Evolutionary conservation across 2,797 vertebrate species (phyloP), one percentile per base, ranked within the genome.

Genomic region (Eulemur mongoz): DNA sequence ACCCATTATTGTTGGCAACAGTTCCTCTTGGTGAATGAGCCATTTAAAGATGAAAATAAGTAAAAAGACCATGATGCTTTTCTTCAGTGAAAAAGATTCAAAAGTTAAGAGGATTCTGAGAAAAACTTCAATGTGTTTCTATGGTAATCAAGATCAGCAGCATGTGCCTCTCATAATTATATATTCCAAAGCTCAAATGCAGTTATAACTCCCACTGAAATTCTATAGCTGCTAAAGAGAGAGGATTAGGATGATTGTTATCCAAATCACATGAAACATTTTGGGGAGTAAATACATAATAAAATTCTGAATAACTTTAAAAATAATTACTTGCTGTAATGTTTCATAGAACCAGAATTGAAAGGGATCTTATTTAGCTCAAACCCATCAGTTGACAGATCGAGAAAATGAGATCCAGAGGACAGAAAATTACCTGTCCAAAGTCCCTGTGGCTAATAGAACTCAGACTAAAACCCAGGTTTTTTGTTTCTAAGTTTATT

Each of bases 201-300:
- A 96, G 32, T 89, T 63, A 45, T 4, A 61, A 59, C 18, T 97
- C 80, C 76, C 76, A 84, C 38, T 81, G 52, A 76, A 80, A 97
- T 92, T 94, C 89, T 84, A 75, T 73, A 96, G 57, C 59, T 97
- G 10, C 59, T 89, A 95, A 82, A 73, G 1, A 32, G 87, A 96
- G 52, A 95, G 75, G 48, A 95, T 57, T 35, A 92, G 32, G 27
- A 89, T 93, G 89, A 43, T 54, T 95, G 40, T 89, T 81, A 90
- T 18, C 82, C 63, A 97, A 96, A 81, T 91, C n/a, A 69, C 67
- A 43, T 0, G 8, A 89, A 94, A 2, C 69, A 83, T 67, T 96
- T 96, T 69, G 23, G 76, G 80, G 20, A 88, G 43, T 86, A 94
- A 73, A 54, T n/a, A 57, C 3, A 76, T 32, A 92, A 76, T 43